phyloP scores from a whole-genome alignment of 2,888 invertebrate species.

The Lepidonotus clava region DNA sequence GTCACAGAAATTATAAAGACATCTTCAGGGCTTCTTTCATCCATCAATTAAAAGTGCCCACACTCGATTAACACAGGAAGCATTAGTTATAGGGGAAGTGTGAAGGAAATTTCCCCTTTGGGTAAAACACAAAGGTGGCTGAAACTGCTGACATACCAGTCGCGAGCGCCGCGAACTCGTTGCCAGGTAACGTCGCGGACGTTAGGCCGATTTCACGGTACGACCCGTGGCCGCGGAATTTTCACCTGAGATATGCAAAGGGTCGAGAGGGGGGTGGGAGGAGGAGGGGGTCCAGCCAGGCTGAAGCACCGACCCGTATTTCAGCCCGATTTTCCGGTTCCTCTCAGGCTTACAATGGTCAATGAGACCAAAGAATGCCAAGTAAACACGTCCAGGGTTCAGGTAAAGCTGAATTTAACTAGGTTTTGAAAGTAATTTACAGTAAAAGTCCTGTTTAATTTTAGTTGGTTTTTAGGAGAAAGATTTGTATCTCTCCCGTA shows the following conservation, averaged over 20 bases:
- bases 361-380: background rate
- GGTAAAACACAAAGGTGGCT: background rate
- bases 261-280: background rate
- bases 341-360: conserved; percentile 9
- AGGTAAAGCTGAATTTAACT: no score
- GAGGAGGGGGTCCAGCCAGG: background rate
- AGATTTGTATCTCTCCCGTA: no score
- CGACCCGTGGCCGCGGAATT: background rate
- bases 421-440: no score
- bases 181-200: conserved; percentile 9
- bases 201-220: background rate
- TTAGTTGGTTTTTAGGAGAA: no score
- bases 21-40: no score
- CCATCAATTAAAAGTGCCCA: no score
- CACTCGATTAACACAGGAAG: no score
- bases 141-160: background rate
- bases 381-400: background rate
- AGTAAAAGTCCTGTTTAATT: no score
- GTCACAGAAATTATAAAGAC: no score
- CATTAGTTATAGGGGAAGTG: no score
- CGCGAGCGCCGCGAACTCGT: background rate
- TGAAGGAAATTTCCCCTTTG: no score
- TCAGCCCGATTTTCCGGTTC: background rate
- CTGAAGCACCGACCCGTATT: conserved; percentile 8
- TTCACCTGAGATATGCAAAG: background rate